Evolutionary conservation across 2,888 invertebrate genomes (phyloP).

Genomic region (Rhodophaea formosa): DNA sequence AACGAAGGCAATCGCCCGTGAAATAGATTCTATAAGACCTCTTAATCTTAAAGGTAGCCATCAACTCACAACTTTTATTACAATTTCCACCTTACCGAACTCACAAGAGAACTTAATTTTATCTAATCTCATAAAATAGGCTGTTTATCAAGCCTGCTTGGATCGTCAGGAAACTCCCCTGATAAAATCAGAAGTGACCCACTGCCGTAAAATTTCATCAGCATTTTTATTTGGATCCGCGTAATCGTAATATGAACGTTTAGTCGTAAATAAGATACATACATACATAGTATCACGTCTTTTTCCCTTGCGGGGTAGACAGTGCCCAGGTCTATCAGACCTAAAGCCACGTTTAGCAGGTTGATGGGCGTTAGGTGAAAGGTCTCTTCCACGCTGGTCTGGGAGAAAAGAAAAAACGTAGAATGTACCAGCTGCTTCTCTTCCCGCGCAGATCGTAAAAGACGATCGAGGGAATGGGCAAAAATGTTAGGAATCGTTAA

Average conservation of each 20-base stretch:
- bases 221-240: constrained; percentile 6
- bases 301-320: too few relatives aligned
- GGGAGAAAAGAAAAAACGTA: too few relatives aligned
- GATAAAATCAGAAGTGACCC: constrained; percentile 20
- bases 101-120: constrained; percentile 19
- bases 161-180: constrained; percentile 18
- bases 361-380: too few relatives aligned
- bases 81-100: constrained; percentile 21
- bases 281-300: too few relatives aligned
- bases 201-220: constrained; percentile 6
- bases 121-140: constrained; percentile 22
- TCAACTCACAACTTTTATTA: constrained; percentile 20
- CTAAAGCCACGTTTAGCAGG: too few relatives aligned
- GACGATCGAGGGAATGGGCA: too few relatives aligned
- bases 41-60: constrained; percentile 8
- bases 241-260: not conserved
- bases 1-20: constrained; percentile 9
- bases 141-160: constrained; percentile 20
- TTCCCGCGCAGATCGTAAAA: too few relatives aligned
- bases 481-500: too few relatives aligned
- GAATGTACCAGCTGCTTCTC: too few relatives aligned
- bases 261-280: not conserved
- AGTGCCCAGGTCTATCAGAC: too few relatives aligned
- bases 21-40: constrained; percentile 7
- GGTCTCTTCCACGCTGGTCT: too few relatives aligned